A percentile compares a stretch with the other conserved stretches of the same genome.
These are phyloP conservation scores for Anoplius nigerrimus DNA, from an alignment of 2,888 invertebrate species.

Conservation along the genomic window DNA sequence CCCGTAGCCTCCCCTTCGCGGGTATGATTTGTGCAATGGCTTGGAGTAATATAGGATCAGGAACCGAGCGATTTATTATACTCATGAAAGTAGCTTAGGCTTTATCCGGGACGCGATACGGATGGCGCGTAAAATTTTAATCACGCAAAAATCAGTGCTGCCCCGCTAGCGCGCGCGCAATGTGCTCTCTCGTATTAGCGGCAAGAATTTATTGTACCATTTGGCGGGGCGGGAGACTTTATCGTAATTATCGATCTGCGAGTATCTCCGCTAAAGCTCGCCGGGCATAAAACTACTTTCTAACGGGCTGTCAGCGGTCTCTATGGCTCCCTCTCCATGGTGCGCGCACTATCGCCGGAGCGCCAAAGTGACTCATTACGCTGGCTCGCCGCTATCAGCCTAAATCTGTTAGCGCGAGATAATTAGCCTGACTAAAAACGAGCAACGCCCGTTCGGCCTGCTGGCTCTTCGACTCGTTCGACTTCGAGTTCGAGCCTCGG, in stretches of 20 bases:
- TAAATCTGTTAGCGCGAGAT: neutral
- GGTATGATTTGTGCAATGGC: too few species aligned
- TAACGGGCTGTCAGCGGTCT: neutral
- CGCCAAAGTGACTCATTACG: conserved; percentile 3
- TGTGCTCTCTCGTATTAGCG: too few species aligned
- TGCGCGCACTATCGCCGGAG: neutral
- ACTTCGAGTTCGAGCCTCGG: neutral
- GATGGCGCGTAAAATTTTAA: too few species aligned
- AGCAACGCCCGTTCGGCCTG: neutral
- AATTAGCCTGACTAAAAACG: too few species aligned
- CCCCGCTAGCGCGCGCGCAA: too few species aligned
- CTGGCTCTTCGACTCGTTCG: neutral
- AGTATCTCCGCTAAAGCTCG: neutral
- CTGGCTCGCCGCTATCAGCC: neutral
- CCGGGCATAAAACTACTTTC: neutral
- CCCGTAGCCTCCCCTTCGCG: too few species aligned
- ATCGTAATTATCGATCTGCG: conserved; percentile 2
- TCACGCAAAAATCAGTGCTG: too few species aligned
- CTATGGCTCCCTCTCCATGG: neutral
- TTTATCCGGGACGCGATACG: too few species aligned
- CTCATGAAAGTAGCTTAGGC: too few species aligned
- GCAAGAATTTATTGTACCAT: too few species aligned
- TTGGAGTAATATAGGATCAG: too few species aligned
- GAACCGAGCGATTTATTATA: too few species aligned
- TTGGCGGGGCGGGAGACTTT: neutral